Evolutionary conservation across 2,113 vertebrate genomes (phyloP).

Genomic region (Corythoichthys haematopterus): DNA sequence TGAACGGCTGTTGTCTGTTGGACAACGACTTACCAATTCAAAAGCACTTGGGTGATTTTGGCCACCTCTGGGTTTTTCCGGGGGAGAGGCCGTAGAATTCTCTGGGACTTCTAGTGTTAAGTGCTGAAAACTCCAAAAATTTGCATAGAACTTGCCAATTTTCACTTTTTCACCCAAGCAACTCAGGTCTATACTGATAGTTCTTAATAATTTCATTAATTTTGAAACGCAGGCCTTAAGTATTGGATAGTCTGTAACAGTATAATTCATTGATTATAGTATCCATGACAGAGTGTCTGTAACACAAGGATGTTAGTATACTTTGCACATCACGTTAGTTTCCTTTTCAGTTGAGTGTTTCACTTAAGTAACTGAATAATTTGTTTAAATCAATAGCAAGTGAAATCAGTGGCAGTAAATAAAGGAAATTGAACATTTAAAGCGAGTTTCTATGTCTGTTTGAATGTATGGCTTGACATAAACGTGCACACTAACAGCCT

Average conservation of each 20-base stretch:
- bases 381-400: conserved; percentile 42
- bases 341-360: conserved; percentile 36
- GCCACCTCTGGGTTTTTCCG: too few species aligned
- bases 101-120: too few species aligned
- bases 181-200: too few species aligned
- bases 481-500: conserved; percentile 58
- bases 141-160: too few species aligned
- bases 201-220: too few species aligned
- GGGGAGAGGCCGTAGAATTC: too few species aligned
- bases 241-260: not conserved
- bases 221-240: not conserved
- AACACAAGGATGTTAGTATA: not conserved
- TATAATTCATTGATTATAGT: not conserved
- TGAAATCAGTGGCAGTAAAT: conserved; percentile 7
- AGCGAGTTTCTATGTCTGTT: conserved; percentile 1
- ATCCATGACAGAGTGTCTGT: not conserved
- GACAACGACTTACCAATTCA: too few species aligned
- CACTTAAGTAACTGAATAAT: conserved; percentile 47
- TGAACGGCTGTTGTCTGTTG: too few species aligned
- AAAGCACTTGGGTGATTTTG: too few species aligned
- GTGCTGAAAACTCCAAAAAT: too few species aligned
- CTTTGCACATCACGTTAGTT: conserved; percentile 38
- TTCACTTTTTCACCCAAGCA: too few species aligned
- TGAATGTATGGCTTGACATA: conserved; percentile 31
- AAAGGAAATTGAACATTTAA: conserved; percentile 4